Evolutionary conservation across 1,140 invertebrate genomes (phyloP), one percentile per base, ranked within the genome.

Genomic region (Lucilia sericata): DNA sequence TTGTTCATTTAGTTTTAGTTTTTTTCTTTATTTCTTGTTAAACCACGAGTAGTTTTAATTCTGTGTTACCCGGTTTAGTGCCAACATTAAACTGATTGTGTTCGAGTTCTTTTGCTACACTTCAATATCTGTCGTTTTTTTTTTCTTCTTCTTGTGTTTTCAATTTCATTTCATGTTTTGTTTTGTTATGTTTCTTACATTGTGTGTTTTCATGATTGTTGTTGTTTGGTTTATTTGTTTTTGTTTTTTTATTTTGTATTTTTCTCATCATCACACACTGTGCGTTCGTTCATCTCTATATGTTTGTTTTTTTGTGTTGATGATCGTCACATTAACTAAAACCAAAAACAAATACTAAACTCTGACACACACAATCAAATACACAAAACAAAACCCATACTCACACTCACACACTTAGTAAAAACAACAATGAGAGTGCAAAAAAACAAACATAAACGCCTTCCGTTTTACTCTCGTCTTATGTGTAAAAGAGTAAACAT

Each of bases 61-160:
- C 87, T 90, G 89, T 91, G 89, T 91, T 91, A 88, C 88, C 88
- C 88, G 88, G 87, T 88, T 90, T 88, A 88, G 87, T 87, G 89
- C 88, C 87, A 88, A 86, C 85, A 86, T 88, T 88, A 88, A 90
- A 91, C 88, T 91, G 90, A 91, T 88, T 87, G 87, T 87, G 87
- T 86, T 88, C 86, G 85, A 87, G 86, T 87, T 86, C 88, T 88
- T 88, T 87, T 84, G 83, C 82, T 85, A 80, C 76, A 82, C 55
- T 83, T 85, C 82, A 86, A 55, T 80, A 80, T 80, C 76, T 78
- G 51, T 70, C 84, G 85, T 81, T 85, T 81, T 84, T 85, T 81
- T 84, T 85, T 78, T 85, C 84, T 55, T 85, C 84, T 55, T 55
- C 51, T 42, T 82, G 83, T 82, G 51, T 70, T 70, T 19, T 78